Conservation (phyloP, 2,888 invertebrate species). For the Xestia xanthographa region DNA sequence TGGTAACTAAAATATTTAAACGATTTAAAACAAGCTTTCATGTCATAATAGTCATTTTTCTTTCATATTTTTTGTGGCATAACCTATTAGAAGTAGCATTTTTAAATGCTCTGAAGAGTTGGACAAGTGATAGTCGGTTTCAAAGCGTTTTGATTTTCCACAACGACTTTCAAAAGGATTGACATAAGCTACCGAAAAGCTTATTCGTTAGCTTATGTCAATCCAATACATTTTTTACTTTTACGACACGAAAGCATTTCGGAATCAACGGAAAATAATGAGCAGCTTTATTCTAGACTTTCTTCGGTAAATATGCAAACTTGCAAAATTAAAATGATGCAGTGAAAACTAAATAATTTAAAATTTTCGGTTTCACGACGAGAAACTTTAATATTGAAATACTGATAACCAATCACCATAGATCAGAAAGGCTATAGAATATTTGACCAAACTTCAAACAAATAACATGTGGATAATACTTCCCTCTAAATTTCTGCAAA, state of each 20-base stretch:
- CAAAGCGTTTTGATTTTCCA: neutral
- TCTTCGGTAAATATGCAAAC: slow-evolving; percentile 16
- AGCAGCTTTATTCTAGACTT: slow-evolving; percentile 3
- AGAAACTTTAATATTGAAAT: neutral
- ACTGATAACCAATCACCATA: neutral
- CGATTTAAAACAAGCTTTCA: slow-evolving; percentile 6
- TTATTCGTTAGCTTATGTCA: neutral
- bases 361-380: neutral
- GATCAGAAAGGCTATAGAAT: neutral
- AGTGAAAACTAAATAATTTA: neutral
- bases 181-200: neutral
- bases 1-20: slow-evolving; percentile 54
- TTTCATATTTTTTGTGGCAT: neutral
- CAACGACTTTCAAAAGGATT: neutral
- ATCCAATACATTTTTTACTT: neutral
- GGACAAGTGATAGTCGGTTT: neutral
- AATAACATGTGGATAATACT: neutral
- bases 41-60: neutral
- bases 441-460: neutral
- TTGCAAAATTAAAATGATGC: neutral
- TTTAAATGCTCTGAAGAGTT: neutral
- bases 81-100: no score
- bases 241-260: slow-evolving; percentile 33
- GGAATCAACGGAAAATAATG: slow-evolving; percentile 6
- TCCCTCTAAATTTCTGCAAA: neutral